These are phyloP conservation scores for Drosophila prosaltans DNA, from an alignment of 1,140 invertebrate genomes.

Conservation along the genomic window DNA sequence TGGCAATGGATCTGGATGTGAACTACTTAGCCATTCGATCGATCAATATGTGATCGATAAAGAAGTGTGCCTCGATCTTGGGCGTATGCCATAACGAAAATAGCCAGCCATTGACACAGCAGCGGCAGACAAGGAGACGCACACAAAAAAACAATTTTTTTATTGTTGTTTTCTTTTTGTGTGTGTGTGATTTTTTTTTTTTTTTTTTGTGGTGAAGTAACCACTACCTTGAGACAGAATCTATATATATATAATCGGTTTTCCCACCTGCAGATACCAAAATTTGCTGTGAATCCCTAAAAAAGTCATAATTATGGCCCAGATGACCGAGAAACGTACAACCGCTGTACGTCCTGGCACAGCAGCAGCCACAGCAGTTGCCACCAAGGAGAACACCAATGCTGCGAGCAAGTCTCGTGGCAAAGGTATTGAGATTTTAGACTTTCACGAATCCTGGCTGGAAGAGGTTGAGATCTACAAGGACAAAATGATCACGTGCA, in stretches of 20 bases:
- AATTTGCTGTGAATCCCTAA: conserved; percentile 63
- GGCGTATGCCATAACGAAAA: conserved; percentile 78
- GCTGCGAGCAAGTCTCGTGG: conserved; percentile 25
- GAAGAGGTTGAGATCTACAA: conserved; percentile 80
- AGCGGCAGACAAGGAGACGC: conserved; percentile 32
- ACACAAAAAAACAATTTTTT: background rate
- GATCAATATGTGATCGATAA: conserved; percentile 31
- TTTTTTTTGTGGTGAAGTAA: conserved; percentile 7
- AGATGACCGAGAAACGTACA: conserved; percentile 77
- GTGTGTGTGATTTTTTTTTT: background rate
- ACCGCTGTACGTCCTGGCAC: conserved; percentile 33
- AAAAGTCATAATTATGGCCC: conserved; percentile 70
- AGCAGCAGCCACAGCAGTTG: conserved; percentile 21
- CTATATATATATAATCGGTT: conserved; percentile 13
- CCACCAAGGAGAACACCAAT: conserved; percentile 46
- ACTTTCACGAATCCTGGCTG: conserved; percentile 81
- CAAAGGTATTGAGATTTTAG: conserved; percentile 77
- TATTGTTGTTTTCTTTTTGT: background rate
- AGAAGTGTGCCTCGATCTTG: conserved; percentile 58
- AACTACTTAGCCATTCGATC: conserved; percentile 19
- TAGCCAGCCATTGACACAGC: conserved; percentile 74
- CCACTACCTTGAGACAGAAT: conserved; percentile 2
- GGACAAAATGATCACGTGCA: conserved; percentile 67
- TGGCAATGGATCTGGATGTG: conserved; percentile 38
- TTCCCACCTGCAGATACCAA: conserved; percentile 45